phyloP scores from a whole-genome alignment of 2,113 vertebrate species.

The Hippotragus niger region DNA sequence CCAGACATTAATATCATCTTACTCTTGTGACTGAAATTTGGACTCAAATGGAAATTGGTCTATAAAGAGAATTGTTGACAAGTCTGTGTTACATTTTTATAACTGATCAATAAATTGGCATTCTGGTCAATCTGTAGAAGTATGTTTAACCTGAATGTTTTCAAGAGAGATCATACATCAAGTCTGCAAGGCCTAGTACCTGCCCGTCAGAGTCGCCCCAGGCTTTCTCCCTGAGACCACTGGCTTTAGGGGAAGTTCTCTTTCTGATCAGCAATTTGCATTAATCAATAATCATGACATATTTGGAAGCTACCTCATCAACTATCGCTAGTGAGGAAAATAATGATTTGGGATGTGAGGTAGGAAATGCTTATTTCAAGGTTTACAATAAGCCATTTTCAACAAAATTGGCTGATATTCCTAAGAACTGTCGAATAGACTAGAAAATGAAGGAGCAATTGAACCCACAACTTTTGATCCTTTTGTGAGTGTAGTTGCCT shows the following conservation, averaged over 20 bases:
- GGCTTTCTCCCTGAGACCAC: background rate
- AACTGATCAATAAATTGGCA: background rate
- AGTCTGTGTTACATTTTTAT: background rate
- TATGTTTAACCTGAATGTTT: background rate
- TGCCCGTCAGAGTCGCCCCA: rapidly evolving
- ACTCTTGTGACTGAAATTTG: background rate
- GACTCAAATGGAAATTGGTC: background rate
- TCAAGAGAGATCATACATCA: background rate
- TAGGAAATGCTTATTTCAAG: conserved; percentile 32
- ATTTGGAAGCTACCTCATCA: background rate
- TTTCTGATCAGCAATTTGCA: background rate
- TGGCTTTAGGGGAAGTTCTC: background rate
- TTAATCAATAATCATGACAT: background rate
- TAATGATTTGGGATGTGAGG: background rate
- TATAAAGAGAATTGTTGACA: background rate
- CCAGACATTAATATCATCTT: background rate
- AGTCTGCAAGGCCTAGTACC: background rate
- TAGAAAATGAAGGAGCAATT: background rate
- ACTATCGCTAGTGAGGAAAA: background rate
- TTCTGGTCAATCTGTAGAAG: background rate
- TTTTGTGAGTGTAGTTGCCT: conserved; percentile 32
- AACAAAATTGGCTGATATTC: background rate
- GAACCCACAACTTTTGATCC: background rate
- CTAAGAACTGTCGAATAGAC: background rate
- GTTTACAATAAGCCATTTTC: conserved; percentile 29